Evolutionary conservation across 2,888 invertebrate species (phyloP), one percentile per base, ranked within the genome.

Genomic region (Celastrina argiolus): DNA sequence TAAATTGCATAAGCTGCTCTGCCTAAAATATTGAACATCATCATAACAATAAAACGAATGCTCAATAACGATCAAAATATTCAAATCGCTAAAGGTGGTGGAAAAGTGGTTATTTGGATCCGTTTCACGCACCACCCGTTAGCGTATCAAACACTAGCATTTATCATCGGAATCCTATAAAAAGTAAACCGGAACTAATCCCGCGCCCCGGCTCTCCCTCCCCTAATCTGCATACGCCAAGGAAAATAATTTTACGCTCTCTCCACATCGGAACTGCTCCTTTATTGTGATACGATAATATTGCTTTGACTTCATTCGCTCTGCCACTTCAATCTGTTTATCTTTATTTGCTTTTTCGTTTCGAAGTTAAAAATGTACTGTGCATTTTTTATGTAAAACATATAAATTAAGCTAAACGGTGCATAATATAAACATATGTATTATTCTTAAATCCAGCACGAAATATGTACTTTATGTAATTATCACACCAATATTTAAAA

Each of bases 111-210:
- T 85, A 87, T 88, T 88, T 85, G 82, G 79, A 81, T 82, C 84
- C 76, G 82, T 88, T 87, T 81, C 88, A 89, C 87, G 88, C 89
- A 81, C 88, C 88, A 89, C 78, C 88, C 88, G 89, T 81, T 87
- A 84, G 80, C 77, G 78, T 78, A 80, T 81, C 80, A 79, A 81
- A 77, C 80, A 76, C 76, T 77, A 83, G 84, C 89, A 90, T 89
- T 88, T 88, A 88, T 90, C 89, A 90, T 89, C 84, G 78, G 83
- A 88, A 88, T 89, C 87, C 88, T 85, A 88, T 88, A 89, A 90
- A 90, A 90, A 88, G 82, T 88, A 86, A 87, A 85, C 86, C 88
- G 87, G 86, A 85, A 84, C 90, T 86, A 89, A 90, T 88, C 86
- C 81, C 73, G 78, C 74, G 77, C 78, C 81, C 79, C 76, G 76